These are phyloP conservation scores for Scortum barcoo DNA, from an alignment of 2,113 vertebrate species.

Conservation along the genomic window DNA sequence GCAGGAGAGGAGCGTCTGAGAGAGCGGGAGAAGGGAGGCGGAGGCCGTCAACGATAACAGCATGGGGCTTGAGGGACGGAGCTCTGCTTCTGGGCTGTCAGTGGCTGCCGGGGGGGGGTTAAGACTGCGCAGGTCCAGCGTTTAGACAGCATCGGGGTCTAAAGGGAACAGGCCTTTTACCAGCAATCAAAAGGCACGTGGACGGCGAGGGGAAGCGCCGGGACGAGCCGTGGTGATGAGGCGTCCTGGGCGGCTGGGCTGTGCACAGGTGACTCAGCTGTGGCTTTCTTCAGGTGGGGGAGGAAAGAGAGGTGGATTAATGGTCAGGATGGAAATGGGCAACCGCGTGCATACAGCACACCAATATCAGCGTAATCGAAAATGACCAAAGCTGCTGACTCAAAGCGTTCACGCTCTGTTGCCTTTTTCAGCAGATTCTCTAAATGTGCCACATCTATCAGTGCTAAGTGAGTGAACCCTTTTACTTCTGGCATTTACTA, in stretches of 20 bases:
- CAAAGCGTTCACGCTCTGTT: neutral
- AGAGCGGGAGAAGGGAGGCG: conserved; percentile 27
- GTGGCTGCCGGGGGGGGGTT: conserved; percentile 37
- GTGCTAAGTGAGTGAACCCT: neutral
- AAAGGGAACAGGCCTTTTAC: conserved; percentile 59
- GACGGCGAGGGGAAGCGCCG: conserved; percentile 12
- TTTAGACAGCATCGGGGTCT: conserved; percentile 45
- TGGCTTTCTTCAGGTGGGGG: conserved; percentile 22
- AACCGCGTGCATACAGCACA: neutral
- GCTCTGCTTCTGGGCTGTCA: conserved; percentile 57
- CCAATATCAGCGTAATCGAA: conserved; percentile 9
- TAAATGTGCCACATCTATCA: neutral
- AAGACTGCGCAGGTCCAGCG: conserved; percentile 43
- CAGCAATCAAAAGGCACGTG: conserved; percentile 50
- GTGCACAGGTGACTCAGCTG: conserved; percentile 36
- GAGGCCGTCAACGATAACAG: conserved; percentile 55
- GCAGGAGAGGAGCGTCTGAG: conserved; percentile 13
- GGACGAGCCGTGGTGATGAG: conserved; percentile 30
- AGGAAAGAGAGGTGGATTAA: conserved; percentile 43
- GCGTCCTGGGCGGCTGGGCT: conserved; percentile 31
- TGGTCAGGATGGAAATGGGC: conserved; percentile 28
- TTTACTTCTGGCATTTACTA: neutral
- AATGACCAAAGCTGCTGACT: conserved; percentile 43
- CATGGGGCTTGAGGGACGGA: conserved; percentile 42
- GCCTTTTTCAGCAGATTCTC: conserved; percentile 13